Base-by-base conservation (phyloP, 2,888 invertebrate genomes). In the Dysmachus trigonus region DNA sequence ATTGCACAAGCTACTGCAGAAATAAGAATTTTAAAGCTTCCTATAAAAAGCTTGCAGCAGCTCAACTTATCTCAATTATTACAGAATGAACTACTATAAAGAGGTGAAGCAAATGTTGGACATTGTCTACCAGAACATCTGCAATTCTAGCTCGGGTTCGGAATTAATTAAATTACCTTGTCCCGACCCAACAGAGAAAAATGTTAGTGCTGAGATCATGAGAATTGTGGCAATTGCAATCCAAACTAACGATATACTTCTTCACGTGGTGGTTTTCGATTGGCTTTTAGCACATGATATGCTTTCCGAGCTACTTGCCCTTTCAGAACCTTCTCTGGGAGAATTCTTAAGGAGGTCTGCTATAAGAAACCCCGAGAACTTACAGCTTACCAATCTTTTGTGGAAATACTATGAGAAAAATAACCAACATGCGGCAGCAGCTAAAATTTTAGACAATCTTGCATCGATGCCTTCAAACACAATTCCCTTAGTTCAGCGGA, bases 401-500 rank as follows among this genome's bases (percentile, higher is more conserved):
- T 99, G 99, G 99, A 98, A 98, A 92, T 98, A 97, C 91, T 98
- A 99, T 90, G 98, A 99, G 92, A 96, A 96, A 91, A 96, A 95
- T 90, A 96, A 96, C 35, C 97, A 98, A 91, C 99, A 98, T 90
- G 95, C 96, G 1, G 96, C 97, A 10, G 99, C 99, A 1, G 98
- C 99, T 0, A 95, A 96, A 89, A 97, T 99, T 88, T 93, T 99
- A 1, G 96, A 97, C 88, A 96, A 96, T 89, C 93, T 99, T 87
- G 98, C 99, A 3, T 90, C 90, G 86, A 90, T 91, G 1, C 93
- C 88, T 89, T 97, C 97, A 13, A 94, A 95, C 22, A 95, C 95
- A 79, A 94, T 98, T 86, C 94, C 94, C 1, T 93, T 99, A 71
- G 93, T 95, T 31, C 95, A 97, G 91, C 95, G 99, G 88, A 95